These are phyloP conservation scores for Neotoxoptera formosana DNA, from an alignment of 1,140 invertebrate species.

Conservation along the genomic window DNA sequence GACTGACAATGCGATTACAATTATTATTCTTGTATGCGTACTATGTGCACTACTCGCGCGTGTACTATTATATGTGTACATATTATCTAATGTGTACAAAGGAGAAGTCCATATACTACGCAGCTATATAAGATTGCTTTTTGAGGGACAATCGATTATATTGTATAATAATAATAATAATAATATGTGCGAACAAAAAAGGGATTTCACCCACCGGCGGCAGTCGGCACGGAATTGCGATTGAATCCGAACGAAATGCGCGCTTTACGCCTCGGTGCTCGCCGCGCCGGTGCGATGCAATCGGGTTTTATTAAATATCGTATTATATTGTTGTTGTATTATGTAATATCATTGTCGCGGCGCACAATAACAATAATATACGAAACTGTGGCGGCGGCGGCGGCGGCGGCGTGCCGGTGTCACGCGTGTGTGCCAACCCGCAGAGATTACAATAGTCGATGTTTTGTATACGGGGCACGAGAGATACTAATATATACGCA, in stretches of 20 bases:
- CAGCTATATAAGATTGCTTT: not conserved
- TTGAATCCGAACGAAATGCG: not conserved
- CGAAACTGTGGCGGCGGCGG: not conserved
- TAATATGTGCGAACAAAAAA: not conserved
- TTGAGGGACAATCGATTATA: not conserved
- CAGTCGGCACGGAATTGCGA: not conserved
- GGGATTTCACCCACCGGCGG: not conserved
- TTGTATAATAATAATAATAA: too few species aligned
- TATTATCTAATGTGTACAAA: not conserved
- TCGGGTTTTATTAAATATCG: not conserved
- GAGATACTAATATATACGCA: conserved; percentile 13
- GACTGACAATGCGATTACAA: not conserved
- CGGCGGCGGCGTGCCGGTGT: not conserved
- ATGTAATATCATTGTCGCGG: not conserved
- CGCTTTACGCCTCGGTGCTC: not conserved
- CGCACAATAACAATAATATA: conserved; percentile 5
- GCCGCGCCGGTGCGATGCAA: not conserved
- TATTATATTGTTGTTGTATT: not conserved
- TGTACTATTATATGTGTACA: too few species aligned
- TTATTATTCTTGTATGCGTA: not conserved
- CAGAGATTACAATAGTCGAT: conserved; percentile 5
- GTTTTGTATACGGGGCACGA: conserved; percentile 12
- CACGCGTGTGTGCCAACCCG: not conserved
- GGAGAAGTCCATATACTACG: too few species aligned
- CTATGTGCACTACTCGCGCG: too few species aligned